Conservation (phyloP, 2,888 invertebrate genomes). For the Epistrophe eligans region DNA sequence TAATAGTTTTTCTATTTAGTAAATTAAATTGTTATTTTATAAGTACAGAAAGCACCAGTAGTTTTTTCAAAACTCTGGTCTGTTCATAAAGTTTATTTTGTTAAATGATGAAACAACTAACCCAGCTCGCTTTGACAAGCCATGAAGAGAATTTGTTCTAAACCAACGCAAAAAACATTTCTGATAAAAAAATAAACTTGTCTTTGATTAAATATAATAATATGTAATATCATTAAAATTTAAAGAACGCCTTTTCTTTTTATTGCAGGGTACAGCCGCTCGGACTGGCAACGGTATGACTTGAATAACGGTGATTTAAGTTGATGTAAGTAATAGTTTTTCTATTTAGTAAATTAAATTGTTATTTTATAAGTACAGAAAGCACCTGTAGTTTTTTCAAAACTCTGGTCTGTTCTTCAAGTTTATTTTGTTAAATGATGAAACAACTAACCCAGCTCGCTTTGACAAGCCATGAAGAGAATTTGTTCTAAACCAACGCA, state of each 20-base stretch:
- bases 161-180: slow-evolving; percentile 25
- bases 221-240: no score
- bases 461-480: slow-evolving; percentile 56
- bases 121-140: slow-evolving; percentile 57
- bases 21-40: no score
- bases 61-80: background rate
- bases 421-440: slow-evolving; percentile 26
- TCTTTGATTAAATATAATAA: no score
- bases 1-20: no score
- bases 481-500: slow-evolving; percentile 43
- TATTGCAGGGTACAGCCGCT: no score
- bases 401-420: slow-evolving; percentile 48
- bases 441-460: slow-evolving; percentile 36
- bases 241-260: no score
- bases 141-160: slow-evolving; percentile 51
- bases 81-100: background rate
- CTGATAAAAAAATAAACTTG: slow-evolving; percentile 4
- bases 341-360: background rate
- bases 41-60: no score
- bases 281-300: no score
- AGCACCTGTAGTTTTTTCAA: no score
- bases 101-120: background rate
- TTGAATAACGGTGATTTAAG: no score
- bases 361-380: slow-evolving; percentile 70
- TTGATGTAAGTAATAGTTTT: no score